Evolutionary conservation across 2,113 vertebrate species (phyloP).

Genomic region (Neotragus moschatus): DNA sequence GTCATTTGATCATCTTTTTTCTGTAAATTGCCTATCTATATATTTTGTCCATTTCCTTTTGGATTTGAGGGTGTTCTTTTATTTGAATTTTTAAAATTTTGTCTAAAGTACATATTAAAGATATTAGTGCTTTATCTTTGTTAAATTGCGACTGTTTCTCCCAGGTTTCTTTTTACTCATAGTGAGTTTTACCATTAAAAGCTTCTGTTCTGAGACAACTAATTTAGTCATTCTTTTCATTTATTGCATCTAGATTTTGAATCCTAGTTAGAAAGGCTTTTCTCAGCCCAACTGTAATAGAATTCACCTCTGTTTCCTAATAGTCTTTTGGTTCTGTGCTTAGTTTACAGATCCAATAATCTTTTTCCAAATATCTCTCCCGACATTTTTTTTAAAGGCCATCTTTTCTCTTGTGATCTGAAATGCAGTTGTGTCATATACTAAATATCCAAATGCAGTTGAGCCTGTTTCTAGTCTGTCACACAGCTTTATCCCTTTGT

Average conservation of each 20-base stretch:
- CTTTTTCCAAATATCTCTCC: not conserved
- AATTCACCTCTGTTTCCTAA: not conserved
- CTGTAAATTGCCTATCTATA: not conserved
- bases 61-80: not conserved
- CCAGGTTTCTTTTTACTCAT: not conserved
- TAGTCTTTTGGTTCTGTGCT: not conserved
- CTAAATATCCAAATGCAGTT: not conserved
- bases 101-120: not conserved
- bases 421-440: not conserved
- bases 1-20: not conserved
- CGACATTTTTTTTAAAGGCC: not conserved
- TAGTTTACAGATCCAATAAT: not conserved
- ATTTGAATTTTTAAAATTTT: constrained; percentile 4
- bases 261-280: not conserved
- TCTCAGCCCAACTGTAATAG: not conserved
- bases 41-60: not conserved
- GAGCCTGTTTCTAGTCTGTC: not conserved
- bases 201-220: not conserved
- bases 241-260: not conserved
- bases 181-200: not conserved
- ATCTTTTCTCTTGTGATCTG: not conserved
- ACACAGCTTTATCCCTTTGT: not conserved
- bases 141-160: not conserved
- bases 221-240: not conserved
- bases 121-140: not conserved